Percentiles rank a stretch among this genome's conserved stretches.
Evolutionary conservation across 1,140 invertebrate genomes (phyloP).

Genomic region (Pantala flavescens): DNA sequence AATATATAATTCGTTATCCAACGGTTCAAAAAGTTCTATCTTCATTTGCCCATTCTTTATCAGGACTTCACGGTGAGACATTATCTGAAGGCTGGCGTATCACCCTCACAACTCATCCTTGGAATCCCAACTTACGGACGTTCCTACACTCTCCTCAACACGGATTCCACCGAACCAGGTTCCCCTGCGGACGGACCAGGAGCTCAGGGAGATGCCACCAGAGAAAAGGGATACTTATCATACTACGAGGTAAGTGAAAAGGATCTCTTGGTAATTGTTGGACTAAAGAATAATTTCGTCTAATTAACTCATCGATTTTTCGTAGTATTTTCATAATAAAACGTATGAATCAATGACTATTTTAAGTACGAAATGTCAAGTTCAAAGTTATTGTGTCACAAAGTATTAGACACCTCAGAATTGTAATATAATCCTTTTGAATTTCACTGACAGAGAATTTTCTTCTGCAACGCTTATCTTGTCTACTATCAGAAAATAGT

Average conservation of each 20-base stretch:
- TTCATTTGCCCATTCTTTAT: neutral
- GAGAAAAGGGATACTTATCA: conserved; percentile 84
- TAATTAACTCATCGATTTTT: no score
- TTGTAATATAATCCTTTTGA: no score
- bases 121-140: conserved; percentile 92
- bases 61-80: conserved; percentile 86
- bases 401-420: no score
- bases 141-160: conserved; percentile 77
- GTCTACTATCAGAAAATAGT: no score
- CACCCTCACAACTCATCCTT: conserved; percentile 72
- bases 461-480: no score
- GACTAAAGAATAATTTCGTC: no score
- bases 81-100: conserved; percentile 72
- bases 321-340: no score
- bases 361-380: no score
- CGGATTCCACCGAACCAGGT: conserved; percentile 62
- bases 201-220: conserved; percentile 76
- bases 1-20: neutral
- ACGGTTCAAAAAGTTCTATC: neutral
- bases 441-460: no score
- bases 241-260: conserved; percentile 69
- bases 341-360: no score
- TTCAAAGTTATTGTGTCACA: no score
- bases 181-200: conserved; percentile 81
- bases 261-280: conserved; percentile 12